Evolutionary conservation across 2,888 invertebrate genomes (phyloP), one percentile per base, ranked within the genome.

Genomic region (Eilema sororculum): DNA sequence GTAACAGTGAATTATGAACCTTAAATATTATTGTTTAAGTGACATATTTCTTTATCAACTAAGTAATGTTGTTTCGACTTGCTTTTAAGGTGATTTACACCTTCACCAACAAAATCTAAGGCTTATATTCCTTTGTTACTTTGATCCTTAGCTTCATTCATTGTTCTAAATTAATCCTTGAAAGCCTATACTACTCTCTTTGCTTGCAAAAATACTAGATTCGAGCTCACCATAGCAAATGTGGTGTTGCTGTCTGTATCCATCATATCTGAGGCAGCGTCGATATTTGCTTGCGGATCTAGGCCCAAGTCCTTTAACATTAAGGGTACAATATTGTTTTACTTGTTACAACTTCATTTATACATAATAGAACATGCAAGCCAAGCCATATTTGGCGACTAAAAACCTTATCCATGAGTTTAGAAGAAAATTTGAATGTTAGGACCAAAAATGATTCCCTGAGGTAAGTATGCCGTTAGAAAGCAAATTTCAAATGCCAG

Each of bases 241-340:
- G 98, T 98, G 72, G 98, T 97, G 87, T 98, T 97, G 92, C 98
- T 98, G 91, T 98, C 98, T 41, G 97, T 97, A 88, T 98, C 98
- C 87, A 98, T 96, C 77, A 98, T 96, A 90, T 98, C 98, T 58
- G 98, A 97, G 63, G 98, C 97, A 59, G 98, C 98, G 87, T 98
- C 98, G 96, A 98, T 96, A 80, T 97, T 98, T n/a, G 97, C 97
- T 30, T 63, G 97, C 97, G 61, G 68, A 37, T 72, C 72, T 58
- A 72, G 22, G 52, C 60, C 66, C 68, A 72, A 5, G 0, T 72
- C 72, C 72, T 72, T 65, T 58, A 69, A 64, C 63, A 67, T 37
- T 25, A 71, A 71, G 30, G 60, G 16, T 56, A 46, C 30, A 20
- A 60, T 60, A 41, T 60, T 67, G 24, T 20, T 58, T 46, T n/a